A percentile compares a stretch with the other conserved stretches of the same genome.
These are phyloP conservation scores for Muricea muricata DNA, from an alignment of 92 coral and sea anemone species.

Conservation along the genomic window DNA sequence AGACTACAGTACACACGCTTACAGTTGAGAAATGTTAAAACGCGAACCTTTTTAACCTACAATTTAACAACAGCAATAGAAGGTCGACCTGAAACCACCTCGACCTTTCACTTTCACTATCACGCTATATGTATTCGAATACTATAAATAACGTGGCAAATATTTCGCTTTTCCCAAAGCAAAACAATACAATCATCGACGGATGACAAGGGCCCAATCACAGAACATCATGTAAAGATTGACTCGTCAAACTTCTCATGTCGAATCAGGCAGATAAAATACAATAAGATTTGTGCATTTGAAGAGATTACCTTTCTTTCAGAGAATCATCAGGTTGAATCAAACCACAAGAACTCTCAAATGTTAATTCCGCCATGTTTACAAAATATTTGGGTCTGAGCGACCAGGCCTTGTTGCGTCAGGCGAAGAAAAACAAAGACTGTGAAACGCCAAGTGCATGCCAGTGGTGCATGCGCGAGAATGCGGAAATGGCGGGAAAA, in stretches of 20 bases:
- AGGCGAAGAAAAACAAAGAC: too few relatives aligned
- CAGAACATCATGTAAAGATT: not conserved
- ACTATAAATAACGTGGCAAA: not conserved
- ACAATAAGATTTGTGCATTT: not conserved
- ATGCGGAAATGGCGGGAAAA: too few relatives aligned
- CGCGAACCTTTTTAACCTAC: too few relatives aligned
- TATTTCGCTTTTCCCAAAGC: not conserved
- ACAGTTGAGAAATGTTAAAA: too few relatives aligned
- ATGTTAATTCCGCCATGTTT: conserved; percentile 44
- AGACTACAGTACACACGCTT: too few relatives aligned
- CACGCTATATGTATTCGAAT: too few relatives aligned
- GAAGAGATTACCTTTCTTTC: conserved; percentile 21
- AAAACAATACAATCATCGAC: not conserved
- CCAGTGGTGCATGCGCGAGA: too few relatives aligned
- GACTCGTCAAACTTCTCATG: not conserved
- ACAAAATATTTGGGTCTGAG: not conserved
- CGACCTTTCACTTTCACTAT: too few relatives aligned
- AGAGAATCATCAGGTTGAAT: conserved; percentile 34
- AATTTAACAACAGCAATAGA: too few relatives aligned
- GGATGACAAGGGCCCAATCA: not conserved
- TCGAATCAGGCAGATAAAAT: not conserved
- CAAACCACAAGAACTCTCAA: conserved; percentile 40
- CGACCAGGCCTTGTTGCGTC: conserved; percentile 1
- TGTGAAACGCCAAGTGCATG: too few relatives aligned
- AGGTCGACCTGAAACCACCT: too few relatives aligned